A percentile compares a stretch with the other conserved stretches of the same genome.
Evolutionary conservation across 2,797 vertebrate species (phyloP).

Genomic region (Chaetodon trifasciatus): DNA sequence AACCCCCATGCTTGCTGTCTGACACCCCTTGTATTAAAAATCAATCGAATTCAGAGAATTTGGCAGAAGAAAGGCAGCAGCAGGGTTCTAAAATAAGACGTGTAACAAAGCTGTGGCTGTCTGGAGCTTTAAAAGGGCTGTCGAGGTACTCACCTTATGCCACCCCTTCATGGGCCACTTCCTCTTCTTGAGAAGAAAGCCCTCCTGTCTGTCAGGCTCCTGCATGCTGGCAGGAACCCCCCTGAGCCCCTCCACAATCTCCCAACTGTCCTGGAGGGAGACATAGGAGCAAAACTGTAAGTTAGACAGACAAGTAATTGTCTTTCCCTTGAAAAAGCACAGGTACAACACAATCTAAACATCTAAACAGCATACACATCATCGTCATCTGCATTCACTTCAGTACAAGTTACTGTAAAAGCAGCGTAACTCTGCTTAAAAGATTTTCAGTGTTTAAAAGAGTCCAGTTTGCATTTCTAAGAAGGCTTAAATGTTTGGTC

Average conservation of each 20-base stretch:
- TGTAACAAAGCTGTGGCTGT: neutral
- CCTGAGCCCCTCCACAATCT: slow-evolving; percentile 94
- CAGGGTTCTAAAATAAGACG: slow-evolving; percentile 22
- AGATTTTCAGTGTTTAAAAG: neutral
- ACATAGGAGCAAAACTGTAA: slow-evolving; percentile 17
- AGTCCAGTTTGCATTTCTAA: neutral
- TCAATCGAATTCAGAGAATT: neutral
- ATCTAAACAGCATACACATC: neutral
- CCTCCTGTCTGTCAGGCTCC: slow-evolving; percentile 92
- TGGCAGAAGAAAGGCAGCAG: slow-evolving; percentile 2
- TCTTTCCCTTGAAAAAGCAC: slow-evolving; percentile 2
- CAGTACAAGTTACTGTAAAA: neutral
- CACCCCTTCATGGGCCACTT: slow-evolving; percentile 99
- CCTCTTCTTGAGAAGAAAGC: slow-evolving; percentile 95
- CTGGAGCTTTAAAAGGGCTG: slow-evolving; percentile 6
- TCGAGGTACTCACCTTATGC: slow-evolving; percentile 92
- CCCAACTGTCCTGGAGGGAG: slow-evolving; percentile 93
- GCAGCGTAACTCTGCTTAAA: neutral
- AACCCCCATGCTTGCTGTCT: neutral
- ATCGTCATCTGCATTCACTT: neutral
- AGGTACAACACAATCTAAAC: neutral
- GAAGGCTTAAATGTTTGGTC: neutral
- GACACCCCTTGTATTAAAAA: slow-evolving; percentile 5
- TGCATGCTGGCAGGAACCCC: slow-evolving; percentile 88
- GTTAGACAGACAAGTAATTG: slow-evolving; percentile 11